A percentile compares a stretch with the other conserved stretches of the same genome.
phyloP scores from a whole-genome alignment of 2,113 vertebrate genomes.

The Petromus typicus region DNA sequence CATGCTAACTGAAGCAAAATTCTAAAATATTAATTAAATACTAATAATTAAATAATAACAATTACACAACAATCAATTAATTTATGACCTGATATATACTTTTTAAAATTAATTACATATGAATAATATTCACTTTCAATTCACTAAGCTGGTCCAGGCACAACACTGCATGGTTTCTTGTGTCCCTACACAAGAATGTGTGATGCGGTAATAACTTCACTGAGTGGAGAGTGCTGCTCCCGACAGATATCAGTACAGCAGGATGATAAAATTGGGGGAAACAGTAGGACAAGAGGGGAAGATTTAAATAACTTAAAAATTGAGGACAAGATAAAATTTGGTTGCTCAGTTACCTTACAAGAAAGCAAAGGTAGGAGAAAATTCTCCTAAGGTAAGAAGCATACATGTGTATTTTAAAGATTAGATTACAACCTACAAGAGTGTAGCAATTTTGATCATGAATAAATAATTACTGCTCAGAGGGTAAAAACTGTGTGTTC shows the following conservation, averaged over 20 bases:
- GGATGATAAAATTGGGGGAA: neutral
- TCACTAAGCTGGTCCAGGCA: neutral
- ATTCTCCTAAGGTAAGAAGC: constrained; percentile 36
- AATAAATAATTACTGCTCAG: constrained; percentile 61
- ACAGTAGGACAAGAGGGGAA: constrained; percentile 64
- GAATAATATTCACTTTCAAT: constrained; percentile 34
- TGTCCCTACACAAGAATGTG: neutral
- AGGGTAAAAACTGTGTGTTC: constrained; percentile 37
- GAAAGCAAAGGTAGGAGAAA: constrained; percentile 74
- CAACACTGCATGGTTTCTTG: neutral
- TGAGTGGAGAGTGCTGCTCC: constrained; percentile 34
- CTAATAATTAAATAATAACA: neutral
- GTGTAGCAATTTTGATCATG: neutral
- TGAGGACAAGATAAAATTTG: constrained; percentile 70
- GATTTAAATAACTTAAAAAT: constrained; percentile 37
- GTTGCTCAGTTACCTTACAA: constrained; percentile 71
- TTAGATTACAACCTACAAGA: constrained; percentile 2
- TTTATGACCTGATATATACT: neutral
- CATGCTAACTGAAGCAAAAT: neutral
- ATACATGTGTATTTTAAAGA: constrained; percentile 57
- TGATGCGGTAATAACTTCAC: neutral
- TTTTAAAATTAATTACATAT: constrained; percentile 31
- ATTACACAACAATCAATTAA: neutral
- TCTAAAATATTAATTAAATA: constrained; percentile 40
- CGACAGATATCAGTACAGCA: constrained; percentile 63